phyloP scores from a whole-genome alignment of 2,797 vertebrate species.

The Spinus pinus region DNA sequence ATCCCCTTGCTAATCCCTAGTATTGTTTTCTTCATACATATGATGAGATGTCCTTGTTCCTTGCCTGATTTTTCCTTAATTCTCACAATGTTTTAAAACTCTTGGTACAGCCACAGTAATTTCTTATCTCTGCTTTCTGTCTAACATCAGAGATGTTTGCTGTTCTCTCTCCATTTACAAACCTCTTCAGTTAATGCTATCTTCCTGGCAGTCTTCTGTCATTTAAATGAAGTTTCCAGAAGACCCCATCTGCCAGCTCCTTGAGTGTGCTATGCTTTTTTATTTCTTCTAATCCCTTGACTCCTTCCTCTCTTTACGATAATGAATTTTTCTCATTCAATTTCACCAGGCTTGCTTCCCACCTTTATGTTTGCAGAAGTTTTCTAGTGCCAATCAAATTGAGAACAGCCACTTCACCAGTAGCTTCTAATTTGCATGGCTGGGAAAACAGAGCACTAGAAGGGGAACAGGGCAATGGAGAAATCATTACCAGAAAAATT shows the following conservation, averaged over 20 bases:
- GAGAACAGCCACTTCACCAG: neutral
- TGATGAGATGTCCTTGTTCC: neutral
- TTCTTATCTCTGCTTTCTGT: neutral
- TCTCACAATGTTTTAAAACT: neutral
- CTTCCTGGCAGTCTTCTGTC: neutral
- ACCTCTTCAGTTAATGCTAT: neutral
- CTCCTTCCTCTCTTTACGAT: neutral
- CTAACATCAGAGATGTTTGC: neutral
- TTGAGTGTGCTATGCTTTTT: neutral
- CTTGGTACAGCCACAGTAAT: neutral
- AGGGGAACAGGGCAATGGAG: neutral
- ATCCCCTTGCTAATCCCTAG: neutral
- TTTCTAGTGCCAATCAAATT: neutral
- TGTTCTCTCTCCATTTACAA: neutral
- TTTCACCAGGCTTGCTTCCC: neutral
- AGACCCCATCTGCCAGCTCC: neutral
- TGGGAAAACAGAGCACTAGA: neutral
- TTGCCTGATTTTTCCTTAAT: neutral
- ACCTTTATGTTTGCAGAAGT: neutral
- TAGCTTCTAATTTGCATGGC: neutral
- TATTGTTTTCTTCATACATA: neutral
- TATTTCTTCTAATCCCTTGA: neutral
- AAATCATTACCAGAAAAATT: neutral
- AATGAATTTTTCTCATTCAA: neutral
- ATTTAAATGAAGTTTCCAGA: slow-evolving; percentile 3